These are phyloP conservation scores for Scolopax mira DNA, from an alignment of 2,113 vertebrate genomes.

Conservation along the genomic window DNA sequence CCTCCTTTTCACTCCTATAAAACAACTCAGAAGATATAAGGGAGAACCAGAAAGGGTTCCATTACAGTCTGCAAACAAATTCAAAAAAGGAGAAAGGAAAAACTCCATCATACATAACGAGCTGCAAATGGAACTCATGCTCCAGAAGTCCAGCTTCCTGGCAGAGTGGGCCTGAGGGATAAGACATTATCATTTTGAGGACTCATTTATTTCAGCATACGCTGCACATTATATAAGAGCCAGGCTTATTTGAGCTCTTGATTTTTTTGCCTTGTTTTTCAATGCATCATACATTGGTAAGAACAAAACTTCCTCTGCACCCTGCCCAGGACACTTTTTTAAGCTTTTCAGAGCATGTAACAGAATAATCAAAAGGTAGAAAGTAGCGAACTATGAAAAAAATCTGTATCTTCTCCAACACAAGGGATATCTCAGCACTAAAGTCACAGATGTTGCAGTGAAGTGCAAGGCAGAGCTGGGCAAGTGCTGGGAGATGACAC, in stretches of 20 bases:
- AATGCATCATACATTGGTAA: not conserved
- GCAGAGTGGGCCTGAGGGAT: conserved; percentile 22
- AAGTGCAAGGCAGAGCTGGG: not conserved
- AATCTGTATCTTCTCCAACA: not conserved
- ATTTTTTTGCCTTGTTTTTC: conserved; percentile 28
- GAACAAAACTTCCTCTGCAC: not conserved
- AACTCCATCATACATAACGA: conserved; percentile 9
- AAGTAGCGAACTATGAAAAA: not conserved
- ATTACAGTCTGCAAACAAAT: conserved; percentile 45
- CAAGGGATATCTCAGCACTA: not conserved
- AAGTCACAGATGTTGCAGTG: not conserved
- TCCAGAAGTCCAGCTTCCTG: not conserved
- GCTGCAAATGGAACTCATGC: conserved; percentile 8
- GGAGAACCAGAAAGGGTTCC: conserved; percentile 32
- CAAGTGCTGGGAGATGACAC: not conserved
- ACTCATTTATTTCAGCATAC: conserved; percentile 21
- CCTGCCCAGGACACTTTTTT: not conserved
- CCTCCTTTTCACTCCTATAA: conserved; percentile 53
- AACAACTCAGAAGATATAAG: conserved; percentile 31
- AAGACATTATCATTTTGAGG: conserved; percentile 35
- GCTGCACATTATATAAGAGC: not conserved
- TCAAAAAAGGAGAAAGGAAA: not conserved
- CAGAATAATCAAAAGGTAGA: not conserved
- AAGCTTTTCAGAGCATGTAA: not conserved
- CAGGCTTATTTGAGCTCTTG: not conserved